Evolutionary conservation across 2,113 vertebrate species (phyloP).

Genomic region (Agelaius phoeniceus): DNA sequence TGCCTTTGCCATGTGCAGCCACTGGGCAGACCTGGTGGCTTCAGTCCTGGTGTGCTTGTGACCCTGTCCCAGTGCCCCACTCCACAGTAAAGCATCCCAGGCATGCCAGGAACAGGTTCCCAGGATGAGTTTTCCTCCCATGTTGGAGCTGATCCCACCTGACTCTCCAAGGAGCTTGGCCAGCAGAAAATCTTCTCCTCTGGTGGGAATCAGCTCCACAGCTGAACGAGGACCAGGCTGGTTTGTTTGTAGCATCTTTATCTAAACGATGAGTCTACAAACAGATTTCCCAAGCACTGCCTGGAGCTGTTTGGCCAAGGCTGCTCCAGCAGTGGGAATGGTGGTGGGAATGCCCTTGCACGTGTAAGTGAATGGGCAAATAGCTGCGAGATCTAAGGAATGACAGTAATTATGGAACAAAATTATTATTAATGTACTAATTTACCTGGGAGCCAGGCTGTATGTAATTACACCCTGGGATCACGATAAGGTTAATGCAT

Average conservation of each 20-base stretch:
- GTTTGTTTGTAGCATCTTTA: background rate
- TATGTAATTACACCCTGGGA: slow-evolving; percentile 51
- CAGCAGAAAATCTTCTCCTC: background rate
- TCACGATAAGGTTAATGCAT: slow-evolving; percentile 63
- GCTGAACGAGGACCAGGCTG: background rate
- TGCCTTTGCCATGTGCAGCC: rapidly evolving
- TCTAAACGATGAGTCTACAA: background rate
- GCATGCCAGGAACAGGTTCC: background rate
- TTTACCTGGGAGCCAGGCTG: slow-evolving; percentile 45
- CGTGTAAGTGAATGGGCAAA: background rate
- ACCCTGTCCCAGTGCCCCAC: background rate
- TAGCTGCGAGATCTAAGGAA: background rate
- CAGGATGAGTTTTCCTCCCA: background rate
- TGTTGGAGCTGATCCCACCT: background rate
- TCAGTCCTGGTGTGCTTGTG: background rate
- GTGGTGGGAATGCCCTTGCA: background rate
- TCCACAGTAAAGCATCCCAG: background rate
- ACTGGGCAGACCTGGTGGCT: background rate
- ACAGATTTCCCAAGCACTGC: background rate
- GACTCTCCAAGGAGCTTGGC: background rate
- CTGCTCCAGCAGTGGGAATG: background rate
- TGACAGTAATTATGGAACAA: slow-evolving; percentile 34
- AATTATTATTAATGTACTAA: slow-evolving; percentile 67
- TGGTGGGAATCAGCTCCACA: background rate
- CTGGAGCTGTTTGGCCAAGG: background rate